Percentiles rank a stretch among this genome's conserved stretches.
Conservation (phyloP, 1,140 invertebrate genomes). For the Phymastichus coffea region DNA sequence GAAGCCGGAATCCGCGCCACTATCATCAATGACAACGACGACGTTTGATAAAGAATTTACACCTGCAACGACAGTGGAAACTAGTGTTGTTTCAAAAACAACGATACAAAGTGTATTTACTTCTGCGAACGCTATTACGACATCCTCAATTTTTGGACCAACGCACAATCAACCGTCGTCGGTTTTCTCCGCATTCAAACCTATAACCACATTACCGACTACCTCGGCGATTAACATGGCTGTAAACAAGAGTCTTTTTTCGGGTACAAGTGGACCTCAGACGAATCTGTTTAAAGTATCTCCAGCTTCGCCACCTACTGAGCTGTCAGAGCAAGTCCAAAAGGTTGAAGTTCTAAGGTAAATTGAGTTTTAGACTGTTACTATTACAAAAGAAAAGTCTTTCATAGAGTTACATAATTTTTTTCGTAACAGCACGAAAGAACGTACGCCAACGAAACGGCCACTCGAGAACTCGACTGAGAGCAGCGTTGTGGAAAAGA, state of each 20-base stretch:
- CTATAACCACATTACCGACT: not conserved
- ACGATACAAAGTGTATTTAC: too few relatives aligned
- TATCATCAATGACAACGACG: too few relatives aligned
- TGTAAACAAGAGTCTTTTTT: constrained; percentile 37
- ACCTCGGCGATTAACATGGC: constrained; percentile 23
- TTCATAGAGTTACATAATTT: too few relatives aligned
- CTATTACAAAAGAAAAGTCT: too few relatives aligned
- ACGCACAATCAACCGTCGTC: not conserved
- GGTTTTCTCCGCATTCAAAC: not conserved
- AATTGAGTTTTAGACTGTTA: too few relatives aligned
- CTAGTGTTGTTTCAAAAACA: too few relatives aligned
- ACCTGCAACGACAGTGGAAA: too few relatives aligned
- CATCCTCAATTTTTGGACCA: constrained; percentile 2
- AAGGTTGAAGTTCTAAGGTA: too few relatives aligned
- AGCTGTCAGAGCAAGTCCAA: too few relatives aligned
- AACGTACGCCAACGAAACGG: not conserved
- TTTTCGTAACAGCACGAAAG: not conserved
- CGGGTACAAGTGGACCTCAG: constrained; percentile 9
- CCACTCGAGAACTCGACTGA: not conserved
- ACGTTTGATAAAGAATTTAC: too few relatives aligned
- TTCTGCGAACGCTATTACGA: not conserved
- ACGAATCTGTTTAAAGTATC: constrained; percentile 39
- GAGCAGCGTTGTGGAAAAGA: not conserved
- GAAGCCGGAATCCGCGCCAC: too few relatives aligned
- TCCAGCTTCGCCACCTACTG: constrained; percentile 33